Conservation (phyloP, 2,797 vertebrate species). For the Melanotaenia trifasciata region DNA sequence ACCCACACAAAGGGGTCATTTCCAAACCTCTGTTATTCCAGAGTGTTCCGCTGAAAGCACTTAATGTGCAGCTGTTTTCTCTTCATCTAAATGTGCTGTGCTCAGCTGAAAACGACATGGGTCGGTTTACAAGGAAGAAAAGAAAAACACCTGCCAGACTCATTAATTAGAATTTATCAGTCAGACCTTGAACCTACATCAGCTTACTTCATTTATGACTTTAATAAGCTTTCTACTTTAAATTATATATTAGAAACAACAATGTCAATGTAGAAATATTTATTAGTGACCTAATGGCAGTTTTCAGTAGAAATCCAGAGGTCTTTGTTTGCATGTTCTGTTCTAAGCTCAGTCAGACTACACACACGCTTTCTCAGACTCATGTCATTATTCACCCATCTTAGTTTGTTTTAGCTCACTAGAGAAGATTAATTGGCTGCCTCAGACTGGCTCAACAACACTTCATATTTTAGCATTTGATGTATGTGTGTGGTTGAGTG, state of each 20-base stretch:
- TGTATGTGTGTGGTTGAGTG: constrained; percentile 29
- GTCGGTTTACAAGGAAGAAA: background rate
- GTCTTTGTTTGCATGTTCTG: constrained; percentile 4
- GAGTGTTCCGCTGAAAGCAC: constrained; percentile 24
- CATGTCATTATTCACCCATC: constrained; percentile 7
- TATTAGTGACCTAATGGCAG: background rate
- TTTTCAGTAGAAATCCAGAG: background rate
- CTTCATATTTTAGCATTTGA: constrained; percentile 67
- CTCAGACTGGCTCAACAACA: constrained; percentile 32
- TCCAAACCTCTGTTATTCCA: constrained; percentile 43
- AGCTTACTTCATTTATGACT: constrained; percentile 26
- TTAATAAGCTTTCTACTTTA: constrained; percentile 37
- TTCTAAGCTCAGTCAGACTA: background rate
- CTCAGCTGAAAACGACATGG: constrained; percentile 41
- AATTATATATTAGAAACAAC: constrained; percentile 2
- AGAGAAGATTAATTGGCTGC: constrained; percentile 54
- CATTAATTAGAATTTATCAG: constrained; percentile 41
- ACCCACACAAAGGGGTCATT: constrained; percentile 33
- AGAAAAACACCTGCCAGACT: constrained; percentile 33
- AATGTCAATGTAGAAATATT: background rate
- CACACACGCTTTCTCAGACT: background rate
- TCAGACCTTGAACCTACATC: constrained; percentile 5
- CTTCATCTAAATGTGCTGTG: constrained; percentile 37
- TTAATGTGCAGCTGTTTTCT: constrained; percentile 39
- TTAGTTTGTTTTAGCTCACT: constrained; percentile 59